Conservation (phyloP, 1,140 invertebrate species). For the Colletes latitarsis region DNA sequence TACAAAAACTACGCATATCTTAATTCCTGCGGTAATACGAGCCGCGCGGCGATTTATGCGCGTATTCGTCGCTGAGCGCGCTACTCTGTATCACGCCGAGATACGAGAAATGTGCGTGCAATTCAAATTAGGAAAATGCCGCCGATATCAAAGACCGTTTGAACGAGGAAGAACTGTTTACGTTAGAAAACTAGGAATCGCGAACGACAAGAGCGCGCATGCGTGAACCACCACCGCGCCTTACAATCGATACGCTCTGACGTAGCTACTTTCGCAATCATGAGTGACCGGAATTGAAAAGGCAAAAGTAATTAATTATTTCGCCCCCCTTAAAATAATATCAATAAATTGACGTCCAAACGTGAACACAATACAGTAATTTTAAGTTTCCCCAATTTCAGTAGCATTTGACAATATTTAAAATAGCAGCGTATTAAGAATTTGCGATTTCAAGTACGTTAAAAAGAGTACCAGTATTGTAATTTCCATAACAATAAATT, state of each 20-base stretch:
- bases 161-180: slow-evolving; percentile 67
- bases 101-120: not conserved
- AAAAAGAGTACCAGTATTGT: no score
- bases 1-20: slow-evolving; percentile 7
- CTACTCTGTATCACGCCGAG: not conserved
- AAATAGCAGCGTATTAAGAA: no score
- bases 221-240: slow-evolving; percentile 58
- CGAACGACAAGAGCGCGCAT: slow-evolving; percentile 52
- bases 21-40: not conserved
- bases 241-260: slow-evolving; percentile 74
- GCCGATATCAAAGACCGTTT: slow-evolving; percentile 36
- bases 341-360: not conserved
- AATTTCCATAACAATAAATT: no score
- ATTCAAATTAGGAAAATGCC: slow-evolving; percentile 8
- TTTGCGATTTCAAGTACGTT: no score
- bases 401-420: no score
- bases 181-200: slow-evolving; percentile 61
- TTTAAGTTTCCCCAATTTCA: not conserved
- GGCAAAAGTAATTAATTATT: slow-evolving; percentile 56
- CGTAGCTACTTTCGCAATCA: slow-evolving; percentile 62
- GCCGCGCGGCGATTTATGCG: not conserved
- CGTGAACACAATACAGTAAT: not conserved
- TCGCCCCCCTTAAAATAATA: not conserved
- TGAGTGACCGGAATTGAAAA: slow-evolving; percentile 61
- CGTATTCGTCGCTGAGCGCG: not conserved